A percentile compares a stretch with the other conserved stretches of the same genome.
These are phyloP conservation scores for Sesamia inferens DNA, from an alignment of 2,888 invertebrate species.

Conservation along the genomic window DNA sequence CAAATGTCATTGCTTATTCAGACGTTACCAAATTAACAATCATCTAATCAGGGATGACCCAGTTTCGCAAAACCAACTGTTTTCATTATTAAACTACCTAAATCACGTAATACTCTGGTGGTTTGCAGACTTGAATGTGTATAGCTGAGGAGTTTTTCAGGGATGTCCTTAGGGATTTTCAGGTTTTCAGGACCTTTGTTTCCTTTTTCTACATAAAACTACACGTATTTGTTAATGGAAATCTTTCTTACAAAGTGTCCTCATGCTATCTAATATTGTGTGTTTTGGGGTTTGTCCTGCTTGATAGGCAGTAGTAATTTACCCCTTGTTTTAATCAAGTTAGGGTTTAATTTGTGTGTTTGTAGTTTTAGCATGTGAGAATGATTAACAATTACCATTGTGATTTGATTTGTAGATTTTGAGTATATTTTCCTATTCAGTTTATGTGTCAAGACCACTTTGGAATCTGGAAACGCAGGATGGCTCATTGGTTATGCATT, in stretches of 20 bases:
- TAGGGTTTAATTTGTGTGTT: conserved; percentile 5
- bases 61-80: conserved; percentile 48
- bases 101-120: conserved; percentile 57
- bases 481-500: not conserved
- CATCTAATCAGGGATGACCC: conserved; percentile 51
- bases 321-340: not conserved
- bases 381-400: conserved; percentile 14
- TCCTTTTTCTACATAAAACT: conserved; percentile 46
- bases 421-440: conserved; percentile 19
- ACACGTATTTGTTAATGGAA: conserved; percentile 27
- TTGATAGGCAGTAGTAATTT: not conserved
- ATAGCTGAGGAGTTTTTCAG: conserved; percentile 44
- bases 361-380: not conserved
- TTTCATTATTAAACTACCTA: conserved; percentile 56
- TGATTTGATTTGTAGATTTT: conserved; percentile 38
- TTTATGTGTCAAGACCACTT: not conserved
- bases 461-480: not conserved
- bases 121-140: conserved; percentile 39
- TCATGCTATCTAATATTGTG: not conserved
- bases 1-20: conserved; percentile 27
- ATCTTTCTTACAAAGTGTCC: conserved; percentile 6
- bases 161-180: conserved; percentile 48
- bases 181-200: conserved; percentile 37
- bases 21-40: conserved; percentile 50
- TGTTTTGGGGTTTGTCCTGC: conserved; percentile 1